Base-by-base conservation (phyloP, 2,797 vertebrate species). In the Etheostoma nigrum region DNA sequence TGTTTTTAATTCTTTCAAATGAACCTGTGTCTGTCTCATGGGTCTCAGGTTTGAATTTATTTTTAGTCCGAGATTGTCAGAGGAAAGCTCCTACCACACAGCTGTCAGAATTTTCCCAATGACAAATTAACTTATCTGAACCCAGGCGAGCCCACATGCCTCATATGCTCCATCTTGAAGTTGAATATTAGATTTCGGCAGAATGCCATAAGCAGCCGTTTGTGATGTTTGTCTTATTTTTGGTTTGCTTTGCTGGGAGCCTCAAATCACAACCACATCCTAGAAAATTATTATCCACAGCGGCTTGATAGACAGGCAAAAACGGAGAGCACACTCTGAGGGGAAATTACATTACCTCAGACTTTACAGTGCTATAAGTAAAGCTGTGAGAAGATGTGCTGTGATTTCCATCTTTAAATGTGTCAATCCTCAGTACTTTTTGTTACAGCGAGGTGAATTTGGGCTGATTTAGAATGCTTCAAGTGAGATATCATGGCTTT, bases 81-180 rank as follows among this genome's bases (percentile, higher is more conserved):
- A 84, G 80, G 78, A 80, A 69, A 76, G 63, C 76, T 78, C 61
- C 62, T 15, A 47, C 36, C 72, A 53, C 78, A 75, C 72, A 69
- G 72, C 80, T 82, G 79, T 79, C 79, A 81, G 19, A 82, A 12
- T 57, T 44, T 70, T 76, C 27, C 54, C 51, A 36, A n/a, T 77
- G 75, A 87, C 59, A 16, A 72, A 86, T 73, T 66, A 83, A 81
- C 67, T 81, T 72, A 53, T 71, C 78, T 69, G 63, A 78, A 73
- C 51, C 30, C 7, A 47, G 33, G 55, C 14, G 5, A 66, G 66
- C 68, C 70, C 68, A n/a, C 55, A 68, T 18, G 30, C 5, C 59
- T 66, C 30, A 33, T 11, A 21, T 16, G 33, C 69, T 80, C 64
- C 52, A 45, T 79, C 51, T n/a, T 33, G 9, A 65, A 72, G 63